Percentiles rank a stretch among this genome's conserved stretches.
phyloP scores from a whole-genome alignment of 2,113 vertebrate species.

The Neodontobutis hainanensis region DNA sequence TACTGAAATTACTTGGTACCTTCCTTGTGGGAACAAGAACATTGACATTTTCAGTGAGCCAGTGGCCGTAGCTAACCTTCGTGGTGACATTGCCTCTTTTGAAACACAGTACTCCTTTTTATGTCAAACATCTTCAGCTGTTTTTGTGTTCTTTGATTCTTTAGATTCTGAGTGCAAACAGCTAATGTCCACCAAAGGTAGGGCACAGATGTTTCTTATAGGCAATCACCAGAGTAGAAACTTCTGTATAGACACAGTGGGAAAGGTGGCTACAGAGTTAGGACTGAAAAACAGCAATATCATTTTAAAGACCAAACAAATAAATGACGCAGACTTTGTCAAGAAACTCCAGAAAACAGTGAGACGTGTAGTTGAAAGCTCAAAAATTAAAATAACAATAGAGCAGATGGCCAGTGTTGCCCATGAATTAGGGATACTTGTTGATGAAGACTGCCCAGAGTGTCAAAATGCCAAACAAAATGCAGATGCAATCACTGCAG shows the following conservation, averaged over 20 bases:
- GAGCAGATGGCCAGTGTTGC: slow-evolving; percentile 45
- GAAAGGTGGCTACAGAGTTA: slow-evolving; percentile 24
- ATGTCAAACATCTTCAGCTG: slow-evolving; percentile 69
- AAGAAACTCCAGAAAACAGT: slow-evolving; percentile 31
- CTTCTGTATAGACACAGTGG: slow-evolving; percentile 14
- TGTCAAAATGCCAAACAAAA: slow-evolving; percentile 48
- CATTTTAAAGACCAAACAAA: slow-evolving; percentile 43
- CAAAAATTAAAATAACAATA: slow-evolving; percentile 8
- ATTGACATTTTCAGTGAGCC: slow-evolving; percentile 63
- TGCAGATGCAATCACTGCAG: slow-evolving; percentile 35
- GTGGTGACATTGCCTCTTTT: slow-evolving; percentile 64
- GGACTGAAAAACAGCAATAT: slow-evolving; percentile 46
- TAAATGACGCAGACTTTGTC: slow-evolving; percentile 62
- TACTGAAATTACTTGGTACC: slow-evolving; percentile 77
- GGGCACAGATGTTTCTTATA: slow-evolving; percentile 48
- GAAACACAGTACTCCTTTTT: slow-evolving; percentile 74
- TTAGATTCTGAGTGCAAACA: slow-evolving; percentile 50
- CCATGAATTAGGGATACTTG: slow-evolving; percentile 45
- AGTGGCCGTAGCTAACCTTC: slow-evolving; percentile 71
- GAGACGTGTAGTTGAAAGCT: slow-evolving; percentile 15
- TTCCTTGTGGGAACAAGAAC: slow-evolving; percentile 65
- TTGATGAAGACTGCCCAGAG: slow-evolving; percentile 54
- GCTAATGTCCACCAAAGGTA: slow-evolving; percentile 46
- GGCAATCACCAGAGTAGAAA: slow-evolving; percentile 29
- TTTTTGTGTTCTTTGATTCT: slow-evolving; percentile 75